Base-by-base conservation (phyloP, 2,888 invertebrate species). In the Ectemnius lituratus region DNA sequence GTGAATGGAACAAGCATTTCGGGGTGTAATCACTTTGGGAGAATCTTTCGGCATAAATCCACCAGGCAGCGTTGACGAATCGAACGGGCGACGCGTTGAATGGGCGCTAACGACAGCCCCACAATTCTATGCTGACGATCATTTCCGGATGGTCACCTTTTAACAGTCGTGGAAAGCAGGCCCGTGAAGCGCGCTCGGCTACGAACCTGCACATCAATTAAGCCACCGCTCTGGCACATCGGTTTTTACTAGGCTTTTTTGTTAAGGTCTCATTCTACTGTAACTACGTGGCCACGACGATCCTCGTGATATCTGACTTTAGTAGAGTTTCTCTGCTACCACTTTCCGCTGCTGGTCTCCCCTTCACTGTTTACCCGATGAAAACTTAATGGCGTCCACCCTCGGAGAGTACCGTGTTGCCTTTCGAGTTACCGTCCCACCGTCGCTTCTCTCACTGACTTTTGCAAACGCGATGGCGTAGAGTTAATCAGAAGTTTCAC, bases 401-500 rank as follows among this genome's bases (percentile, higher is more conserved):
- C 37, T 37, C 37, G 6, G 37, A 37, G 11, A 37, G 8, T 37
- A 37, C 8, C 37, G 37, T 11, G 5, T 37, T 37, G 73, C 47
- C 45, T 52, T 69, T 69, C 56, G 61, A 56, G 66, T 45, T 28
- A 63, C 52, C 27, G 46, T 20, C 49, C n/a, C 16, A 49, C 47
- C 23, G 58, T 46, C 62, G 47, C 8, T 11, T 2, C 37, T 37
- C 37, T 37, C 8, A 1, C 37, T 37, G 37, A 37, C 37, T 37
- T 37, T 37, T 37, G 37, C 37, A 6, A 11, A 37, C 37, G 37
- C 37, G 71, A 81, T 76, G 62, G 70, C 72, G 71, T 59, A 58
- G 78, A 80, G 78, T 83, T 80, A 78, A 78, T 81, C 73, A 72
- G 70, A 56, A 72, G 70, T 49, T 64, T 20, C 27, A 60, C n/a